Evolutionary conservation across 2,797 vertebrate genomes (phyloP).

Genomic region (Chiroxiphia lanceolata): DNA sequence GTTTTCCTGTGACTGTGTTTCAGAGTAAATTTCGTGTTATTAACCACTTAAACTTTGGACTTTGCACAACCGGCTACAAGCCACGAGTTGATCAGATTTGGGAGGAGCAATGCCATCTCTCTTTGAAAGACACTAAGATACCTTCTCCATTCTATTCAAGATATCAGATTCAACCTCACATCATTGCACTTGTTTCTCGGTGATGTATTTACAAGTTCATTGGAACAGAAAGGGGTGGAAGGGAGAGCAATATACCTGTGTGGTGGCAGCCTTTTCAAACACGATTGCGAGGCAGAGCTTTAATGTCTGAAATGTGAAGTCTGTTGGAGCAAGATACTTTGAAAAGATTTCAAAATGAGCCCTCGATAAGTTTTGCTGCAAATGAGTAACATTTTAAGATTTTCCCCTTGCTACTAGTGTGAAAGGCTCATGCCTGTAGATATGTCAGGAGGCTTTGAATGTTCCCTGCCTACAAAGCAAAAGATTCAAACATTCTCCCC

Average conservation of each 20-base stretch:
- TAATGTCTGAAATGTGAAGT: neutral
- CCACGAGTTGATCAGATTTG: neutral
- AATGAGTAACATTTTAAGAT: conserved; percentile 17
- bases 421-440: neutral
- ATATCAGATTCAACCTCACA: neutral
- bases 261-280: neutral
- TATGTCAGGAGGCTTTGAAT: neutral
- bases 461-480: neutral
- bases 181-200: neutral
- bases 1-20: neutral
- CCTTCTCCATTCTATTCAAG: neutral
- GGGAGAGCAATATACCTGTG: neutral
- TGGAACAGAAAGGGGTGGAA: neutral
- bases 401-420: neutral
- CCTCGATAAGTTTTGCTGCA: neutral
- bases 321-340: conserved; percentile 2
- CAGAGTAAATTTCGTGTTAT: neutral
- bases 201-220: neutral
- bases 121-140: neutral
- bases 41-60: neutral
- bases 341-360: conserved; percentile 26
- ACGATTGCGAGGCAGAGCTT: neutral
- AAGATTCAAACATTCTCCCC: neutral
- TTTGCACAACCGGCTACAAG: neutral
- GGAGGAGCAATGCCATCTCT: neutral